Conservation (phyloP, 1,140 invertebrate species). For the Hydropsyche tenuis region DNA sequence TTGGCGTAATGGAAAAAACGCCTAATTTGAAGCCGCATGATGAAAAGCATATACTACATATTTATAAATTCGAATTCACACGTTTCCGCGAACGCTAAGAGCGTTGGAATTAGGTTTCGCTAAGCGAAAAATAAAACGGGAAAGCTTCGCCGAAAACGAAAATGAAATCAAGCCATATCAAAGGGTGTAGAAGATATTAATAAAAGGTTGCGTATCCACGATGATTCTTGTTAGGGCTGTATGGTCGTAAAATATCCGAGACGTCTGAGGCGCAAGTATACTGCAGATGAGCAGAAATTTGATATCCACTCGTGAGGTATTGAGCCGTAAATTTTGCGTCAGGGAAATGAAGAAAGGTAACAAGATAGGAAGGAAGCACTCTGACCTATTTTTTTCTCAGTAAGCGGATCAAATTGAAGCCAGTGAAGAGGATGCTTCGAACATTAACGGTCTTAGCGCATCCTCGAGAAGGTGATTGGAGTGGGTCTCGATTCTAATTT, state of each 20-base stretch:
- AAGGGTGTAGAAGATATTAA: not conserved
- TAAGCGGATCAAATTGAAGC: constrained; percentile 22
- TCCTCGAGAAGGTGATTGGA: no score
- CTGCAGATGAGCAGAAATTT: constrained; percentile 26
- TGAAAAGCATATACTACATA: no score
- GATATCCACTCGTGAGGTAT: constrained; percentile 25
- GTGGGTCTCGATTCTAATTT: no score
- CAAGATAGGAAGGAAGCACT: constrained; percentile 21
- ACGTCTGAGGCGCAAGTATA: not conserved
- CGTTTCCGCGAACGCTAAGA: no score
- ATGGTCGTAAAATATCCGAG: not conserved
- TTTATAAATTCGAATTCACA: no score
- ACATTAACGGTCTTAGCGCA: constrained; percentile 9
- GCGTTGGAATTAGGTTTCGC: no score
- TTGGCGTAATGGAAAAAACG: no score
- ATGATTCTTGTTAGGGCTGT: not conserved
- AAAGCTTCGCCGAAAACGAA: no score
- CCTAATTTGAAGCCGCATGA: no score
- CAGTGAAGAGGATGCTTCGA: not conserved
- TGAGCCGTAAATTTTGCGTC: constrained; percentile 28
- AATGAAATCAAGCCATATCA: no score
- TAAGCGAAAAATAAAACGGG: no score
- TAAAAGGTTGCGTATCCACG: constrained; percentile 12
- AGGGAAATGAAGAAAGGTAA: constrained; percentile 25
- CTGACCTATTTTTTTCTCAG: constrained; percentile 16